Conservation (phyloP, 2,113 vertebrate species). For the Struthidea cinerea region DNA sequence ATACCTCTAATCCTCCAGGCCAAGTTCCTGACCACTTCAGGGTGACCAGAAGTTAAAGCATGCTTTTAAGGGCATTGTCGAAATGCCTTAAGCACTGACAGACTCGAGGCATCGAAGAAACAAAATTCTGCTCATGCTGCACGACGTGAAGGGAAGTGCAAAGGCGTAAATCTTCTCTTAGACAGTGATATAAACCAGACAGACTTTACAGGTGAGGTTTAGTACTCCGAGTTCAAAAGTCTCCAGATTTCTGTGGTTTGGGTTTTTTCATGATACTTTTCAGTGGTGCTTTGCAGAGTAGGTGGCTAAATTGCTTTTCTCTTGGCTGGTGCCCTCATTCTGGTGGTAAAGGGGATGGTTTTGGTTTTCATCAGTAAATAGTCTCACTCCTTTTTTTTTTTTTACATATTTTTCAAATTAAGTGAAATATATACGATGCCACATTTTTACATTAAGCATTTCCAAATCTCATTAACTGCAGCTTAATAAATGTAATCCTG, state of each 20-base stretch:
- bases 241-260: neutral
- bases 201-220: neutral
- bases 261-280: neutral
- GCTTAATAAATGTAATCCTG: neutral
- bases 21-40: neutral
- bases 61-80: neutral
- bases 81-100: neutral
- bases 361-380: neutral
- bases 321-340: neutral
- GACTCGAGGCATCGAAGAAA: neutral
- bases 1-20: neutral
- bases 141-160: neutral
- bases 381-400: neutral
- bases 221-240: neutral
- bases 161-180: neutral
- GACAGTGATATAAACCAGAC: neutral
- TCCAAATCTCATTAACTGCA: constrained; percentile 10
- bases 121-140: neutral
- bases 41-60: neutral
- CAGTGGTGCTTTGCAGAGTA: neutral
- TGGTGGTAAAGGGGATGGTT: neutral
- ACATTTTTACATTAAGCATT: neutral
- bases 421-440: neutral
- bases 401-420: neutral
- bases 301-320: neutral